Evolutionary conservation across 2,888 invertebrate species (phyloP), one percentile per base, ranked within the genome.

Genomic region (Chaitophorus viminalis): DNA sequence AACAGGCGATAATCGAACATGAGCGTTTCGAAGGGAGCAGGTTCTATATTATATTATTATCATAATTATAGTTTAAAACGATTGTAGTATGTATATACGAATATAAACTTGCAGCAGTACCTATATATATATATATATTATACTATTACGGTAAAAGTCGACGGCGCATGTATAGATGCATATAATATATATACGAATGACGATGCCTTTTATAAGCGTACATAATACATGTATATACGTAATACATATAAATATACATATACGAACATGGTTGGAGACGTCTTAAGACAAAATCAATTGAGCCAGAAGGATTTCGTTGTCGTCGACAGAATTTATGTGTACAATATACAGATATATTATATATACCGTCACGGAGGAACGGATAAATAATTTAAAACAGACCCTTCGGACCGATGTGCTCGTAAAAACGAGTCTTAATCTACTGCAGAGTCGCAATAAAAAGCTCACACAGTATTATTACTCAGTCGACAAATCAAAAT

Each of bases 341-440:
- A 18, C 11, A 18, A 11, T 39, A 11, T 46, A 46, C 46, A 46
- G 46, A 46, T 14, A 46, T 46, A 14, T 36, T 36, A 36, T 36
- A 52, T 17, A 17, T 17, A 52, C 11, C 21, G 25, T 25, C 60
- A 6, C 9, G 29, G 70, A 17, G 25, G 33, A 74, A 33, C 11
- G n/a, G 25, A 74, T 74, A 74, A 74, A 74, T 39, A 36, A 36
- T 36, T 36, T 74, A 36, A 74, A 36, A 74, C 36, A 0, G 74
- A 25, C 74, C 36, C 33, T 74, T 36, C 36, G 74, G 29, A 70
- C 70, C 29, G 4, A 70, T 70, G 25, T 21, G 36, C 36, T 74
- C 36, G 74, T 74, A 74, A 74, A 74, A 74, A 74, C 21, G 74
- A 17, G 17, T 60, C 60, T 60, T 70, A 70, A 70, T 29, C 29